Percentiles rank a stretch among this genome's conserved stretches.
These are phyloP conservation scores for Bettongia penicillata DNA, from an alignment of 2,113 vertebrate genomes.

Conservation along the genomic window DNA sequence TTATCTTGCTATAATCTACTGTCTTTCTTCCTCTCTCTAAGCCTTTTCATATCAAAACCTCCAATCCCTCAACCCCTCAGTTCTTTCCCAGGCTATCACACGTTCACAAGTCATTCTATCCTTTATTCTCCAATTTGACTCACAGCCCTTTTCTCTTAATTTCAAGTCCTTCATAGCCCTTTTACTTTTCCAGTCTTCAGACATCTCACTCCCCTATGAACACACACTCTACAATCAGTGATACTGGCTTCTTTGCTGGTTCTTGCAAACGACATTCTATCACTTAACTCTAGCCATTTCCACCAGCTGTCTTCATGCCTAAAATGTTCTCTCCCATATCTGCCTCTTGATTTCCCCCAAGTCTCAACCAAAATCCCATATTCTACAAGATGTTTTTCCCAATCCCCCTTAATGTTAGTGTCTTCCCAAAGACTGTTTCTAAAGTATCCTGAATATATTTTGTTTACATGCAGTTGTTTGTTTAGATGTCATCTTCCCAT, in stretches of 20 bases:
- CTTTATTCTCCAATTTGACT: background rate
- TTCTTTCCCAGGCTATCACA: background rate
- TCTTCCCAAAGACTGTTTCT: background rate
- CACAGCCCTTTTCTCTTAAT: background rate
- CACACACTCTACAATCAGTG: background rate
- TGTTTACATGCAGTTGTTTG: background rate
- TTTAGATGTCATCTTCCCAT: background rate
- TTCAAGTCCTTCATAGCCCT: background rate
- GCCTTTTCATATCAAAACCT: background rate
- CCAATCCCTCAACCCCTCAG: background rate
- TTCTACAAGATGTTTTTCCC: background rate
- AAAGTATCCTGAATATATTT: background rate
- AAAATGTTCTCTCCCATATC: background rate
- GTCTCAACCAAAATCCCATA: background rate
- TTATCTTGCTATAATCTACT: background rate
- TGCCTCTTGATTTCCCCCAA: background rate
- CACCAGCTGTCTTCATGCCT: too few relatives aligned
- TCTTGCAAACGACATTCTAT: background rate
- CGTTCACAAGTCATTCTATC: background rate
- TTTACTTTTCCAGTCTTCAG: background rate
- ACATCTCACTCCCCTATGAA: background rate
- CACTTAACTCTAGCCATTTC: background rate
- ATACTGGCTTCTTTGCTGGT: background rate
- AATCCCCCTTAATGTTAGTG: background rate
- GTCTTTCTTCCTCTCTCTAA: background rate